Conservation (phyloP, 2,888 invertebrate species). For the Dromius quadrimaculatus region DNA sequence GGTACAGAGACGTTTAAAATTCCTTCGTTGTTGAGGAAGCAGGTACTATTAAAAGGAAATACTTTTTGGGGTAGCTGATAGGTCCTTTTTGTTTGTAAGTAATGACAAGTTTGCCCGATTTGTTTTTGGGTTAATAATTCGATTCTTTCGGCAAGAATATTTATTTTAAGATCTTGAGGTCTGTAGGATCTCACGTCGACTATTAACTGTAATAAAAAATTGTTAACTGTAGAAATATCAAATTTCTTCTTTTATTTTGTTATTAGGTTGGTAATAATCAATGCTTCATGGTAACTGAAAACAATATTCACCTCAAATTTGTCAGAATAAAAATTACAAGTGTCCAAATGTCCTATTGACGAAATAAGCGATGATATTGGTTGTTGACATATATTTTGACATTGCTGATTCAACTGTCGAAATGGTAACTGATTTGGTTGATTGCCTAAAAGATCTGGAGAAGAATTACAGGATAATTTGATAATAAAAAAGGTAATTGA, state of each 20-base stretch:
- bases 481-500: no score
- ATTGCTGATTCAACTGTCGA: background rate
- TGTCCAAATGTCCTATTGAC: background rate
- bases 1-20: conserved; percentile 27
- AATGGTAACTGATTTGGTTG: background rate
- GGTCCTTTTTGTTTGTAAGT: background rate
- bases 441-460: no score
- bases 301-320: conserved; percentile 23
- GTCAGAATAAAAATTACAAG: conserved; percentile 21
- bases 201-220: conserved; percentile 18
- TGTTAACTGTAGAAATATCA: background rate
- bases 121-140: conserved; percentile 21
- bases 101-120: conserved; percentile 1
- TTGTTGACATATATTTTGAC: background rate
- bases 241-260: background rate
- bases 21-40: conserved; percentile 27
- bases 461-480: no score
- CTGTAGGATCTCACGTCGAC: conserved; percentile 39
- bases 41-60: conserved; percentile 20
- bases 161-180: conserved; percentile 23
- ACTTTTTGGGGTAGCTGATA: conserved; percentile 36
- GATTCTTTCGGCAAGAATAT: conserved; percentile 33
- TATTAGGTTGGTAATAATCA: background rate
- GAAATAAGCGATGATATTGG: background rate
- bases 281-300: background rate